Evolutionary conservation across 2,797 vertebrate genomes (phyloP).

Genomic region (Chiroxiphia lanceolata): DNA sequence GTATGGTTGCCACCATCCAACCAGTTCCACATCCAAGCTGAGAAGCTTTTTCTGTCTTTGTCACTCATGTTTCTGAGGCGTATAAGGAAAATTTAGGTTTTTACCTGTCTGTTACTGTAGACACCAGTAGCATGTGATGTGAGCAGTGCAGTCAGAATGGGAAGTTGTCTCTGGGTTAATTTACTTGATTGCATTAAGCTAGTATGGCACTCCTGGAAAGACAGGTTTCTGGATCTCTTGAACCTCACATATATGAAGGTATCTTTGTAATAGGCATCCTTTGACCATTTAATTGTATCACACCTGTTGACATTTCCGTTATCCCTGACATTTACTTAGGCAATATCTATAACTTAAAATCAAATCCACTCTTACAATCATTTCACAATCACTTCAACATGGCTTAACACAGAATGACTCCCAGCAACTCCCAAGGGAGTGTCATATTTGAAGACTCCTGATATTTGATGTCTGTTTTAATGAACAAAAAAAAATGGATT

Average conservation of each 20-base stretch:
- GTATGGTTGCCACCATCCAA: neutral
- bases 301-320: neutral
- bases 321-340: neutral
- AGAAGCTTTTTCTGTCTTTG: neutral
- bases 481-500: neutral
- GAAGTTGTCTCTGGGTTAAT: neutral
- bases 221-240: neutral
- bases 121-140: too few species aligned
- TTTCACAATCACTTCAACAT: neutral
- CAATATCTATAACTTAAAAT: neutral
- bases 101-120: neutral
- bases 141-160: neutral
- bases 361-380: neutral
- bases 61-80: rapidly evolving
- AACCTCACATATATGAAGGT: neutral
- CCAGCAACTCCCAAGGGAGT: neutral
- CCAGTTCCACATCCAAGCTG: neutral
- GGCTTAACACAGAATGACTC: neutral
- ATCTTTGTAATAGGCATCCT: neutral
- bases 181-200: neutral
- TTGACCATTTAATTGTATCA: neutral
- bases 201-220: neutral
- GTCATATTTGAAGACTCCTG: neutral
- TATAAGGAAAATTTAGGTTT: neutral
- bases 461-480: neutral